These are phyloP conservation scores for Stegana nigrithorax DNA, from an alignment of 2,888 invertebrate species.

Conservation along the genomic window DNA sequence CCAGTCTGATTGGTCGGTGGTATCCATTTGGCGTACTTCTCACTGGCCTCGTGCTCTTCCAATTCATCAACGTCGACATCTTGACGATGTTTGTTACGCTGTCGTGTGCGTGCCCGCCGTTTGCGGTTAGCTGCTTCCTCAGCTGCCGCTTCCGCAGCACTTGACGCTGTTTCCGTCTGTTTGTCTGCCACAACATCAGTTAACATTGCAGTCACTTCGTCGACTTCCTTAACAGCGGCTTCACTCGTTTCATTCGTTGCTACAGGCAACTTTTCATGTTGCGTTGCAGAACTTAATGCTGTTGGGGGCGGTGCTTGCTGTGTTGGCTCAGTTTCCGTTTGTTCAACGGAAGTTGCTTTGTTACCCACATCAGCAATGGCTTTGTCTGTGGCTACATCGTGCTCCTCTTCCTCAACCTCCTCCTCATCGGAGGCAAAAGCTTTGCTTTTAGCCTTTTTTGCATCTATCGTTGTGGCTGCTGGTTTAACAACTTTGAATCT, in stretches of 20 bases:
- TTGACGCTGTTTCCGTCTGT: constrained; percentile 23
- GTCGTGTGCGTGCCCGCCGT: constrained; percentile 59
- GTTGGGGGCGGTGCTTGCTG: neutral
- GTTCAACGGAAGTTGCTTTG: too few species aligned
- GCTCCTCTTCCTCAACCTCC: constrained; percentile 46
- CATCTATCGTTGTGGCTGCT: constrained; percentile 26
- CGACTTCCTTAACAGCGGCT: neutral
- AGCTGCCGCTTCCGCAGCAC: constrained; percentile 2
- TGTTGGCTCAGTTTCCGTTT: neutral
- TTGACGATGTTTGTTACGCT: constrained; percentile 59
- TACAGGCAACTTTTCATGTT: neutral
- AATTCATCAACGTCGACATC: constrained; percentile 67
- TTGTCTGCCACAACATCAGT: neutral
- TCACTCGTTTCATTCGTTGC: too few species aligned
- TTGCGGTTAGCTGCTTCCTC: constrained; percentile 44
- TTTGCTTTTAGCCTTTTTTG: constrained; percentile 26
- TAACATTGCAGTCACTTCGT: neutral
- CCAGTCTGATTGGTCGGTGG: constrained; percentile 82
- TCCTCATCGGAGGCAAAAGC: constrained; percentile 54
- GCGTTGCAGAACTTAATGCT: neutral
- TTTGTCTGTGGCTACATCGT: constrained; percentile 21
- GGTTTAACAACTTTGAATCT: constrained; percentile 58
- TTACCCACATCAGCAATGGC: neutral
- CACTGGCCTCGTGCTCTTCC: constrained; percentile 70
- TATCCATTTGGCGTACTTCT: constrained; percentile 82